Conservation (phyloP, 2,113 vertebrate genomes). For the Periophthalmodon schlosseri region DNA sequence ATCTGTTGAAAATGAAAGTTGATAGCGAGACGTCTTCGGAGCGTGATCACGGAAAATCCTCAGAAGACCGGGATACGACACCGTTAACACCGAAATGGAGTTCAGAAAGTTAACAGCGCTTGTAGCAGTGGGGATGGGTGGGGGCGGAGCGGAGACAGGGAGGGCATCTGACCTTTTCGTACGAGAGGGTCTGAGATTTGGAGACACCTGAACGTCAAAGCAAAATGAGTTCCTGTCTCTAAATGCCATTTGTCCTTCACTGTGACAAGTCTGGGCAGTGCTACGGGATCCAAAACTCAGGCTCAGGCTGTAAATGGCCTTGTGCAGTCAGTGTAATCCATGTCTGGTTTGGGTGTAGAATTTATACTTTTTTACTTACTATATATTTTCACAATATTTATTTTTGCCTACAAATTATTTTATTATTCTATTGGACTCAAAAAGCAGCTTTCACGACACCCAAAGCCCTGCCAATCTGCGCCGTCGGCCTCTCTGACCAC, state of each 20-base stretch:
- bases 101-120: conserved; percentile 24
- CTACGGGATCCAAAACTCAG: no score
- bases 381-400: no score
- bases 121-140: not conserved
- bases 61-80: conserved; percentile 3
- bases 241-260: conserved; percentile 31
- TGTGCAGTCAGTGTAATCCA: not conserved
- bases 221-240: conserved; percentile 12
- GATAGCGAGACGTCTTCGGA: conserved; percentile 23
- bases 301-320: not conserved
- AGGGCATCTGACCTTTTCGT: conserved; percentile 42
- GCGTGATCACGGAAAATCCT: conserved; percentile 18
- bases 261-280: conserved; percentile 17
- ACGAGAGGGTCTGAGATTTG: conserved; percentile 12
- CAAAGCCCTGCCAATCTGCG: no score
- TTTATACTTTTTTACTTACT: not conserved
- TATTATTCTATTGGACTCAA: no score
- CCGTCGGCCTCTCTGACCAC: no score
- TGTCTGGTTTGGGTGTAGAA: not conserved
- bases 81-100: conserved; percentile 18
- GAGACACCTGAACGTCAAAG: conserved; percentile 16
- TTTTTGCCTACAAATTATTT: no score
- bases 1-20: conserved; percentile 22
- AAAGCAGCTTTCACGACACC: no score
- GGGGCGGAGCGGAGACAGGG: not conserved